Evolutionary conservation across 2,888 invertebrate genomes (phyloP), one percentile per base, ranked within the genome.

Genomic region (Tetranychus truncatus): DNA sequence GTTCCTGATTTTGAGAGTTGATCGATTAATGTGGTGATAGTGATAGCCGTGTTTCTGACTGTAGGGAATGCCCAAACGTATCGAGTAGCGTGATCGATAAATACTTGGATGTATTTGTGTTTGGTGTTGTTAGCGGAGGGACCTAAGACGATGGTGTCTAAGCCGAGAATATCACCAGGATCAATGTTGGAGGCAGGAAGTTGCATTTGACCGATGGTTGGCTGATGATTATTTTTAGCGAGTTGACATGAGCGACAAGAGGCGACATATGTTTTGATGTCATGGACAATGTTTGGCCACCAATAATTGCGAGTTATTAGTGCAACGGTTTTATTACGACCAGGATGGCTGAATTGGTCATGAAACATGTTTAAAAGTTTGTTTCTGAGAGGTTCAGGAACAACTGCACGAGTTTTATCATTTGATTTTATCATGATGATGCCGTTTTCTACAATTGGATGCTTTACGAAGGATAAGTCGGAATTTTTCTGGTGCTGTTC

Each of bases 101-200:
- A 3, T 11, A 75, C 46, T 72, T 75, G 75, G 20, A 75, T 24
- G 55, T 75, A 46, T 20, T 75, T 5, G n/a, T n/a, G n/a, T n/a
- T n/a, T n/a, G n/a, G n/a, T n/a, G n/a, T n/a, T n/a, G n/a, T n/a
- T n/a, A n/a, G 75, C 71, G 5, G 55, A 44, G 1, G 75, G 1
- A 6, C 75, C 75, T 45, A 75, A 71, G 1, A 75, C 75, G 7
- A 75, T 34, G 18, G 75, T 72, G 34, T 71, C 75, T 15, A 75
- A 45, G 3, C 71, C 44, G 34, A 18, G 20, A 15, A 21, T 15
- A 4, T 75, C 71, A 11, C 20, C 45, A 11, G 75, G 75, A 6
- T 45, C 34, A 7, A 45, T 8, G 6, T 44, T n/a, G 6, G 18
- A 8, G 1, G 18, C 6, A 8, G 45, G 45, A 44, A 45, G 74